These are phyloP conservation scores for Ischnura elegans DNA, from an alignment of 2,888 invertebrate genomes.

Conservation along the genomic window DNA sequence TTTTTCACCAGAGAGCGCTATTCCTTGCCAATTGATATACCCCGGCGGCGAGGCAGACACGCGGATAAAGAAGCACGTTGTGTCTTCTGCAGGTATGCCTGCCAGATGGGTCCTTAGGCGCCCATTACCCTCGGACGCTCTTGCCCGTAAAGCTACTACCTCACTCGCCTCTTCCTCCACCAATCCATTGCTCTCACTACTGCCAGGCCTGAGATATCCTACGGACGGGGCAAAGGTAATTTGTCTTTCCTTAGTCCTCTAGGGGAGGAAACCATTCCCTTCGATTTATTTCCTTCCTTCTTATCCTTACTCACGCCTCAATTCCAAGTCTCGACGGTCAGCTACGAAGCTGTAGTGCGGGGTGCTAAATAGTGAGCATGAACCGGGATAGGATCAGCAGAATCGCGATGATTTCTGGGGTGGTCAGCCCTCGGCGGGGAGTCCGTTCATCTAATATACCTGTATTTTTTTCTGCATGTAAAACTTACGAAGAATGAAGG, in stretches of 20 bases:
- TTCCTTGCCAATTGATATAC: too few species aligned
- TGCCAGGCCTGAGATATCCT: not conserved
- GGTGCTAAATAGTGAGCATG: not conserved
- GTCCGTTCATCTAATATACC: too few species aligned
- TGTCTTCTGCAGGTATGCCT: not conserved
- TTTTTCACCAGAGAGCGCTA: too few species aligned
- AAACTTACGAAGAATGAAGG: too few species aligned
- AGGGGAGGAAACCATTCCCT: not conserved
- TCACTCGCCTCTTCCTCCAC: not conserved
- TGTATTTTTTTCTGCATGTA: too few species aligned
- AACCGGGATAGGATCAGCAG: too few species aligned
- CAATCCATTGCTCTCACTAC: not conserved
- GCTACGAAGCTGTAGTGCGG: not conserved
- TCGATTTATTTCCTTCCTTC: not conserved
- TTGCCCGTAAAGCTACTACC: not conserved
- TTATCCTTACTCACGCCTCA: not conserved
- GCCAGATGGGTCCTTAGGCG: not conserved
- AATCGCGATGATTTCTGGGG: too few species aligned
- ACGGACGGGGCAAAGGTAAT: not conserved
- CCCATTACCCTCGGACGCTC: not conserved
- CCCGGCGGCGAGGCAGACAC: too few species aligned
- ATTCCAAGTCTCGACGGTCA: not conserved
- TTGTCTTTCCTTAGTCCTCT: not conserved
- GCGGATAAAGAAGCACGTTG: too few species aligned
- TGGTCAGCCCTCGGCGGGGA: too few species aligned